phyloP scores from a whole-genome alignment of 1,140 invertebrate species.

The Drosophila kohkoa region DNA sequence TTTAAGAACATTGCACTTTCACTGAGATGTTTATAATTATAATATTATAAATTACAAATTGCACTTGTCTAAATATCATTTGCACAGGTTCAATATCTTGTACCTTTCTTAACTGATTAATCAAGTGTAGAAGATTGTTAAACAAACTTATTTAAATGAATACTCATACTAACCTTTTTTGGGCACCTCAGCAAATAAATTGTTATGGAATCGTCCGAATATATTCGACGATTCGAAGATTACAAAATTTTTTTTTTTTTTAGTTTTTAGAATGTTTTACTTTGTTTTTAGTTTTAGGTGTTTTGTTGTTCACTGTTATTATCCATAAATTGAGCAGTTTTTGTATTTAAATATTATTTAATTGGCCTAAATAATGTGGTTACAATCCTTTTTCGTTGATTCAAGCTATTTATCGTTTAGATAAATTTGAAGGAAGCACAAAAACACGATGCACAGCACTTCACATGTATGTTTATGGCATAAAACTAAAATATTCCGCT shows the following conservation, averaged over 20 bases:
- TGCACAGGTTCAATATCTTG: too few species aligned
- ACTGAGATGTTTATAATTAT: too few species aligned
- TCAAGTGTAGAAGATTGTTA: neutral
- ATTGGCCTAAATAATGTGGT: neutral
- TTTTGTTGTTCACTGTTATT: conserved; percentile 8
- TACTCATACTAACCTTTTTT: conserved; percentile 43
- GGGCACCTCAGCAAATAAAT: conserved; percentile 18
- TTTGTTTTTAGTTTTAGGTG: neutral
- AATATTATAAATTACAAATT: too few species aligned
- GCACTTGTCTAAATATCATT: too few species aligned
- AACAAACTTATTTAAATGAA: neutral
- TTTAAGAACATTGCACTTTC: too few species aligned
- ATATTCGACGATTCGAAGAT: conserved; percentile 14
- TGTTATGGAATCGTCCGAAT: conserved; percentile 12
- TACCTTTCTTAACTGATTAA: too few species aligned
- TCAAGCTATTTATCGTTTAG: neutral
- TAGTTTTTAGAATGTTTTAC: neutral
- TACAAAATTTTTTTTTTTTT: neutral
- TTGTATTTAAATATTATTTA: conserved; percentile 4
- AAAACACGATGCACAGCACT: neutral
- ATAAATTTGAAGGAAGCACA: conserved; percentile 7
- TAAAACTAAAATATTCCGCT: conserved; percentile 21
- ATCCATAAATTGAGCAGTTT: conserved; percentile 2
- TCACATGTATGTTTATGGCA: neutral
- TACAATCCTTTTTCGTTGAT: neutral